Evolutionary conservation across 2,113 vertebrate species (phyloP), one percentile per base, ranked within the genome.

Genomic region (Percina caprodes): DNA sequence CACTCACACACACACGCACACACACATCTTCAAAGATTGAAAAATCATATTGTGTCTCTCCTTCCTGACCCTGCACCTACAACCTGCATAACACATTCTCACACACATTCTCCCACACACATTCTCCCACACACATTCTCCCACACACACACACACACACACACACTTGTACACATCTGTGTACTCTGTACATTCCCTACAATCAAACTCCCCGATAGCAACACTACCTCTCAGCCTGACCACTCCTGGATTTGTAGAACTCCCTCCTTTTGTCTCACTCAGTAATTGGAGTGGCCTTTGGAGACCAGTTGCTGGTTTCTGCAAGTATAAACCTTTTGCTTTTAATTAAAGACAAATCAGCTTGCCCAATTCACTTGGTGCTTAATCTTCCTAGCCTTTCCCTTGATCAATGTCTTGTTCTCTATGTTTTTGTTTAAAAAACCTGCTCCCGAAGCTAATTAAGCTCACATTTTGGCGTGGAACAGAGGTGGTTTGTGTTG

Each of bases 311-410:
- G 59, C 79, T 65, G 76, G 79, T 42, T 72, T 82, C 74, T 85
- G 85, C 61, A 83, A 79, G 79, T 63, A 90, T 87, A 92, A 91
- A 83, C 74, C 86, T 83, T 88, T 92, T 75, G 80, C 74, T 91
- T 89, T 89, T 89, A 92, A 90, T 92, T 93, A 92, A 93, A 89
- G 82, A 86, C 70, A 86, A 87, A 91, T 83, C 74, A 84, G 73
- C 86, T 79, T 79, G 71, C 61, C 52, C 49, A 42, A 51, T 66
- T 84, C 73, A 71, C 77, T 75, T 23, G 54, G 52, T 2, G 35
- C 60, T 79, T 86, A 78, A 79, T 87, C 80, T 84, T 61, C 13
- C 45, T 18, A 46, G 78, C 33, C 78, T 81, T 51, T 81, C 78
- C 71, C 86, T 89, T 86, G 82, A 92, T 92, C 89, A 86, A 63